Evolutionary conservation across 2,888 invertebrate genomes (phyloP).

Genomic region (Caenorhabditis angaria): DNA sequence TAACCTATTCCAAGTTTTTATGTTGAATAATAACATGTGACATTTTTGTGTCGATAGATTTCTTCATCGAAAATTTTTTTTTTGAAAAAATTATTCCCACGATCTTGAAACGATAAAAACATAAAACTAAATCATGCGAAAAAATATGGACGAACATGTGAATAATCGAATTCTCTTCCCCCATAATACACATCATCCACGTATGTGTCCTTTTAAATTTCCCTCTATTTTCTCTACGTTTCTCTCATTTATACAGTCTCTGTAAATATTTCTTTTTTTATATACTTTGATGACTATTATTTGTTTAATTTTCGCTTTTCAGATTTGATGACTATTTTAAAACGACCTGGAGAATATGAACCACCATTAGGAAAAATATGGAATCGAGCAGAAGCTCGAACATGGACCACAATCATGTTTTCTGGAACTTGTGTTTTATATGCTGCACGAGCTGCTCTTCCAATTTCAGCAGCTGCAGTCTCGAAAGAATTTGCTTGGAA

Average conservation of each 20-base stretch:
- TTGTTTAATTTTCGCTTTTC: not conserved
- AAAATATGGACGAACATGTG: not conserved
- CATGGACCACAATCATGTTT: conserved; percentile 78
- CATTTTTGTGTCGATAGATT: too few species aligned
- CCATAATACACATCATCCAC: not conserved
- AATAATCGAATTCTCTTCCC: not conserved
- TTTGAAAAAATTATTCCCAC: too few species aligned
- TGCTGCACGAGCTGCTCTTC: conserved; percentile 79
- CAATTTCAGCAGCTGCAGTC: conserved; percentile 78
- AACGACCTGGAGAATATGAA: conserved; percentile 51
- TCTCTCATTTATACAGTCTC: not conserved
- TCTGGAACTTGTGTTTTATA: conserved; percentile 79
- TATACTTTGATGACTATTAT: too few species aligned
- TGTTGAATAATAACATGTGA: too few species aligned
- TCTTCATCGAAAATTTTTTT: too few species aligned
- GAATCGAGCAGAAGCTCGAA: conserved; percentile 75
- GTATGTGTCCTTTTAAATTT: not conserved
- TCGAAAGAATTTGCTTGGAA: conserved; percentile 79
- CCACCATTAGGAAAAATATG: conserved; percentile 56
- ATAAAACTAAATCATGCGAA: not conserved
- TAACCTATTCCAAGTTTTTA: too few species aligned
- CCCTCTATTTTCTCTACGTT: not conserved
- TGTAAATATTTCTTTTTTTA: too few species aligned
- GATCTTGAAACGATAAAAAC: not conserved
- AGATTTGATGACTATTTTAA: conserved; percentile 25